Percentiles rank a stretch among this genome's conserved stretches.
Evolutionary conservation across 2,888 invertebrate genomes (phyloP).

Genomic region (Thelaira solivaga): DNA sequence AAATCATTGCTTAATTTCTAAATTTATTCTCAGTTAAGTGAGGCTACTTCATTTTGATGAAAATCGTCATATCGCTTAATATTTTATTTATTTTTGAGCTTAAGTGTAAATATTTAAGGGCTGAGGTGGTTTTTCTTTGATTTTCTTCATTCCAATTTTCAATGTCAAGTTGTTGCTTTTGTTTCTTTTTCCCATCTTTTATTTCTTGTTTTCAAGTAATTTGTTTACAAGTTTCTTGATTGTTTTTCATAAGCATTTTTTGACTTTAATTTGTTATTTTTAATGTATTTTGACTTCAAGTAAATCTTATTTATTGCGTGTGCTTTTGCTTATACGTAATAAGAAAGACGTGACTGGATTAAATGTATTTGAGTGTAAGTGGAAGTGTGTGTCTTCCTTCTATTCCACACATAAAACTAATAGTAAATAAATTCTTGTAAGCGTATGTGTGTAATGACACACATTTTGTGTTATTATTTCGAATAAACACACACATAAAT

Average conservation of each 20-base stretch:
- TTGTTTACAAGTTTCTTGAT: background rate
- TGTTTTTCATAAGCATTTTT: background rate
- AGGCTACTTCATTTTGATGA: too few relatives aligned
- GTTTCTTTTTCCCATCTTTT: background rate
- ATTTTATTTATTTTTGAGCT: constrained; percentile 21
- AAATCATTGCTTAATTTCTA: too few relatives aligned
- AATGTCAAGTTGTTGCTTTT: constrained; percentile 59
- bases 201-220: constrained; percentile 25
- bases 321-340: background rate
- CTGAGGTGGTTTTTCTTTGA: background rate
- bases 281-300: constrained; percentile 9
- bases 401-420: too few relatives aligned
- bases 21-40: too few relatives aligned
- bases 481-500: too few relatives aligned
- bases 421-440: too few relatives aligned
- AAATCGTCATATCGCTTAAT: too few relatives aligned
- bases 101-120: background rate
- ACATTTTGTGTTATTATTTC: constrained; percentile 10
- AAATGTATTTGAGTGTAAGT: background rate
- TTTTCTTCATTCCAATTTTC: constrained; percentile 55
- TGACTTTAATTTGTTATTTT: constrained; percentile 30
- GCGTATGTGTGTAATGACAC: constrained; percentile 24
- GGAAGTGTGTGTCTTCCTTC: background rate
- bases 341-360: constrained; percentile 4
- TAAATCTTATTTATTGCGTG: constrained; percentile 26